These are phyloP conservation scores for Peucedramus taeniatus DNA, from an alignment of 2,113 vertebrate species.

Conservation along the genomic window DNA sequence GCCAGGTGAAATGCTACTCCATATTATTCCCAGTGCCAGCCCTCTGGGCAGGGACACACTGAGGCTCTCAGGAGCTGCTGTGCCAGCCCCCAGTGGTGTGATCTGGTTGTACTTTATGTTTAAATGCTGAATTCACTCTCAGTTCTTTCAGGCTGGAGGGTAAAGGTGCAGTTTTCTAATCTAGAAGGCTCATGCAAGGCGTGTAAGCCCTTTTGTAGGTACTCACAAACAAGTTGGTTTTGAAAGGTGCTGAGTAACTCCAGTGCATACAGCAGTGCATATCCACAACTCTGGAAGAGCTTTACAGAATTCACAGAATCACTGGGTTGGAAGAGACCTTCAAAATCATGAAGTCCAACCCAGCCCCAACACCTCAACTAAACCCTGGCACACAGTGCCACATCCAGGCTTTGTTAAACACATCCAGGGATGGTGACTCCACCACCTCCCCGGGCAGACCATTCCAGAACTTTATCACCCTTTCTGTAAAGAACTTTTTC, in stretches of 20 bases:
- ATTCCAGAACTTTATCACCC: neutral
- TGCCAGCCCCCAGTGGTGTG: neutral
- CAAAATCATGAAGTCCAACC: accelerated
- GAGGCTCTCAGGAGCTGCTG: neutral
- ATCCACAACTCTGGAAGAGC: neutral
- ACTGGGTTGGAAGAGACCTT: neutral
- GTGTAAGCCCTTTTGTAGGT: neutral
- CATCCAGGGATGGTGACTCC: too few species aligned
- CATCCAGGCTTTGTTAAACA: neutral
- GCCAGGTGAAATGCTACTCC: neutral
- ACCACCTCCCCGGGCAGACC: neutral
- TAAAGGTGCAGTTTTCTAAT: neutral
- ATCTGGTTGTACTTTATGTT: neutral
- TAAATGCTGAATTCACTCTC: neutral
- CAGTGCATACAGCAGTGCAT: neutral
- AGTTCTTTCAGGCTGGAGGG: neutral
- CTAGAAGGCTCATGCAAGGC: neutral
- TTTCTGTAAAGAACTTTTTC: too few species aligned
- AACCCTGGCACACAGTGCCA: neutral
- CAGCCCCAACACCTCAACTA: neutral
- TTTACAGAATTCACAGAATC: neutral
- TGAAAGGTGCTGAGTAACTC: neutral
- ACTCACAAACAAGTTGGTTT: neutral
- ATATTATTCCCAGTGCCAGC: neutral
- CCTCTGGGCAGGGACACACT: neutral